These are phyloP conservation scores for Rattus norvegicus DNA, from an alignment of 2,113 vertebrate species.

Conservation along the genomic window GRCr8 NC_086036.1:15074501-15075000, in stretches of 20 bases:
- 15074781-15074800: neutral
- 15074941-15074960: slow-evolving; percentile 10
- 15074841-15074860: neutral
- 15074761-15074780: neutral
- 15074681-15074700: neutral
- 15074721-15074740: neutral
- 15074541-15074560: neutral
- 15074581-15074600: neutral
- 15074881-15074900: slow-evolving; percentile 7
- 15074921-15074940: slow-evolving; percentile 1
- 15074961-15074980: slow-evolving; percentile 38
- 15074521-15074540: neutral
- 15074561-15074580: neutral
- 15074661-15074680: neutral
- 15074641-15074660: neutral
- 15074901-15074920: neutral
- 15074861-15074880: neutral
- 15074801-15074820: neutral
- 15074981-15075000: slow-evolving; percentile 6
- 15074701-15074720: neutral
- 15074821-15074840: neutral
- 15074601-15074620: neutral
- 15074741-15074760: neutral
- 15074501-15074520: neutral
- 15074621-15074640: neutral